Conservation (phyloP, 2,797 vertebrate species). For the Sardinella longiceps region DNA sequence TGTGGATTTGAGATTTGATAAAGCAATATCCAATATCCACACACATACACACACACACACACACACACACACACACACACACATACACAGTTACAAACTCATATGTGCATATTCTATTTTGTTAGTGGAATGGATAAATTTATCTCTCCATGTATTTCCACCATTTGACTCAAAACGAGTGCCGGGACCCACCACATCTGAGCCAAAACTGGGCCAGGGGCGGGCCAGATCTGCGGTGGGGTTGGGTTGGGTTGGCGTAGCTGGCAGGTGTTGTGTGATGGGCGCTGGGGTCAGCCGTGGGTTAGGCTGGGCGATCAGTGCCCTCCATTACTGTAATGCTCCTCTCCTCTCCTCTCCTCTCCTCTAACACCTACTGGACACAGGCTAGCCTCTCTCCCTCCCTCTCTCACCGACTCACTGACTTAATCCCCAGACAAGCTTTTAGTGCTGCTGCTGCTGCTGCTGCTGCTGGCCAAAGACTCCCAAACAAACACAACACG, state of each 20-base stretch:
- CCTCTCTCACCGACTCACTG: neutral
- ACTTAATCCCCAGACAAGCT: slow-evolving; percentile 4
- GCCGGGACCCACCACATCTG: neutral
- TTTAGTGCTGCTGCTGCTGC: neutral
- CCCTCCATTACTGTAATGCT: neutral
- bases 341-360: neutral
- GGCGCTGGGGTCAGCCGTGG: neutral
- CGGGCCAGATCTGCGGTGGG: neutral
- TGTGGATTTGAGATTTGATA: too few relatives aligned
- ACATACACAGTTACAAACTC: too few relatives aligned
- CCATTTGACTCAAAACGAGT: neutral
- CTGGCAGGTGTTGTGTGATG: neutral
- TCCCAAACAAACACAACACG: slow-evolving; percentile 7
- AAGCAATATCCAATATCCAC: neutral
- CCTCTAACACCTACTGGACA: neutral
- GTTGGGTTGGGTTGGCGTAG: neutral
- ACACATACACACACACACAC: slow-evolving; percentile 31
- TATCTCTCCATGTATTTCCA: neutral
- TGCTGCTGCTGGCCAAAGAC: neutral
- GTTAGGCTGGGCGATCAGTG: neutral
- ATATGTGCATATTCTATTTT: neutral
- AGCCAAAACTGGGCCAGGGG: neutral
- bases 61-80: neutral
- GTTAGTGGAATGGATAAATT: neutral
- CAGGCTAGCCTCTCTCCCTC: neutral